Percentiles rank a stretch among this genome's conserved stretches.
Conservation (phyloP, 2,797 vertebrate species). For the Glyptemys insculpta region DNA sequence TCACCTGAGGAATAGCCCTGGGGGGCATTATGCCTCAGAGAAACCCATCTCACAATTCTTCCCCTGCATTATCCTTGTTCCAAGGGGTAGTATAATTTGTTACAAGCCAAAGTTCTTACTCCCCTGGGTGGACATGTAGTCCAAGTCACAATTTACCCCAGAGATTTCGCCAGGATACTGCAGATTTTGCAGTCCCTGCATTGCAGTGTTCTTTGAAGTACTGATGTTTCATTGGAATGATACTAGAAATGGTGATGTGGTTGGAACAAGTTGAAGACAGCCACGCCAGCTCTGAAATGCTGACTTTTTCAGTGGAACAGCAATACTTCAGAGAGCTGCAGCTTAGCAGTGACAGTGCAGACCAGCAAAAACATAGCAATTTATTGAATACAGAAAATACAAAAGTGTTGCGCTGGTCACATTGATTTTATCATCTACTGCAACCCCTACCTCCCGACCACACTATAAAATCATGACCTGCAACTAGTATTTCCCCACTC, state of each 20-base stretch:
- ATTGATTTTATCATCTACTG: background rate
- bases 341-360: accelerated
- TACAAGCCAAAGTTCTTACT: background rate
- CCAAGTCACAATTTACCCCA: background rate
- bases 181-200: background rate
- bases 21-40: background rate
- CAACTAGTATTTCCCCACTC: background rate
- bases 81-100: background rate
- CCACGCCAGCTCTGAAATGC: background rate
- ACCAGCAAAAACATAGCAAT: accelerated
- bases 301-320: background rate
- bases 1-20: background rate
- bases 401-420: background rate
- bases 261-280: background rate
- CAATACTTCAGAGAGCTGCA: background rate
- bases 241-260: accelerated
- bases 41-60: background rate
- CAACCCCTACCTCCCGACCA: background rate
- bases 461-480: background rate
- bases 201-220: background rate
- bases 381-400: background rate
- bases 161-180: background rate
- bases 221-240: background rate
- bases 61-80: background rate
- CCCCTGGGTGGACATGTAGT: background rate